Conservation (phyloP, 2,113 vertebrate genomes). For the Corythaeola cristata region DNA sequence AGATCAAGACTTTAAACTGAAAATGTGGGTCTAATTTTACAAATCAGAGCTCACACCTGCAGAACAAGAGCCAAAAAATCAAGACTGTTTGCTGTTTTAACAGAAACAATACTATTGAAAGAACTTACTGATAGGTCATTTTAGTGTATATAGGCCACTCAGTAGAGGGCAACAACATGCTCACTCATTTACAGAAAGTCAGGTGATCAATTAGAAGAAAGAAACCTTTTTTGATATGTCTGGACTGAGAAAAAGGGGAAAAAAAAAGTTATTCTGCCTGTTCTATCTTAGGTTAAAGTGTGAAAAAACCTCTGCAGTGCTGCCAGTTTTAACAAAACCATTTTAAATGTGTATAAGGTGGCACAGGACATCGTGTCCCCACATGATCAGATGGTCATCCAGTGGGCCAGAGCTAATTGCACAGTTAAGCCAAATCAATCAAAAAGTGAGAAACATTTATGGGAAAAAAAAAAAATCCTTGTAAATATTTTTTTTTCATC, state of each 20-base stretch:
- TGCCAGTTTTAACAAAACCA: background rate
- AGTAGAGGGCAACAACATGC: background rate
- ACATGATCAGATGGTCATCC: background rate
- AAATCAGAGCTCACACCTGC: background rate
- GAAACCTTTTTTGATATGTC: background rate
- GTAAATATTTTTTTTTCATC: background rate
- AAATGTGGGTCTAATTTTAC: background rate
- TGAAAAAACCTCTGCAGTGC: background rate
- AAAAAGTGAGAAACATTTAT: background rate
- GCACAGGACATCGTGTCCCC: background rate
- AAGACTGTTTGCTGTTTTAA: background rate
- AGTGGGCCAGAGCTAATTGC: background rate
- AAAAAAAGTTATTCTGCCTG: background rate
- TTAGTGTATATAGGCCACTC: background rate
- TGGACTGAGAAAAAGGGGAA: background rate
- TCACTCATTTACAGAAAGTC: background rate
- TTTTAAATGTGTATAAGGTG: background rate
- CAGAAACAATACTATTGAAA: background rate
- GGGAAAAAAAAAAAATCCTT: background rate
- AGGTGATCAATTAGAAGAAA: background rate
- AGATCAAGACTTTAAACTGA: background rate
- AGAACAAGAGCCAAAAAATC: background rate
- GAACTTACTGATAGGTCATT: background rate
- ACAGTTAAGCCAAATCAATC: background rate
- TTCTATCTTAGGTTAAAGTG: background rate